phyloP scores from a whole-genome alignment of 2,888 invertebrate species.

The Congeria kusceri region DNA sequence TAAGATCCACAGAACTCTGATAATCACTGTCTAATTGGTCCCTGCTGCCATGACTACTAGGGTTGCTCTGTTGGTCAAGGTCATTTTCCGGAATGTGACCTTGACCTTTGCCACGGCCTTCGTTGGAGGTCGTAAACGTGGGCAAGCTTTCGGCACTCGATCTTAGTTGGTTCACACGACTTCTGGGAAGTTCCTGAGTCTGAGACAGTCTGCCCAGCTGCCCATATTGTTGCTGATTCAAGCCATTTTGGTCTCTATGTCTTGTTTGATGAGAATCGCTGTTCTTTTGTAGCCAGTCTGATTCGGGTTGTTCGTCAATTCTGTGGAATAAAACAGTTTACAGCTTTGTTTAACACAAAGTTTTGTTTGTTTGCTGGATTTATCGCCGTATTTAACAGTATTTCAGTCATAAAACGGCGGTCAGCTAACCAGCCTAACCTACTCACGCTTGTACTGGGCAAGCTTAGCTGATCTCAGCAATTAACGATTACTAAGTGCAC shows the following conservation, averaged over 20 bases:
- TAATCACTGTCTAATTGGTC: conserved; percentile 61
- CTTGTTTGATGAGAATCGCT: background rate
- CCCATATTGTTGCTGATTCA: conserved; percentile 25
- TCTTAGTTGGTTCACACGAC: conserved; percentile 40
- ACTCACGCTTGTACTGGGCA: no score
- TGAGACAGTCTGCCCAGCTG: conserved; percentile 50
- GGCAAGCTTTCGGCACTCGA: conserved; percentile 56
- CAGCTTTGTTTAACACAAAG: no score
- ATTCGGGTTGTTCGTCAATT: conserved; percentile 32
- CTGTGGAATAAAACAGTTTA: no score
- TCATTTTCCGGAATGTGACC: conserved; percentile 17
- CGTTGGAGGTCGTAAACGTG: conserved; percentile 33
- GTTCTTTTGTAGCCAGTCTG: conserved; percentile 2
- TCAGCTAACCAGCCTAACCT: no score
- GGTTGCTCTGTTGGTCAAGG: conserved; percentile 19
- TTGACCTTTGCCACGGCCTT: conserved; percentile 6
- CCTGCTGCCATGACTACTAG: conserved; percentile 40
- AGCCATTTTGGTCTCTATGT: conserved; percentile 1
- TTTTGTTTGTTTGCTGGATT: no score
- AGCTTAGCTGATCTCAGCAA: no score
- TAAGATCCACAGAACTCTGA: conserved; percentile 51
- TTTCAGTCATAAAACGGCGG: no score
- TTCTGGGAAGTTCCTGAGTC: conserved; percentile 52
- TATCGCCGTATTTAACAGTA: no score
- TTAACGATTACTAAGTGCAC: no score